Base-by-base conservation (phyloP, 2,888 invertebrate species). In the Elgonia sp. region DNA sequence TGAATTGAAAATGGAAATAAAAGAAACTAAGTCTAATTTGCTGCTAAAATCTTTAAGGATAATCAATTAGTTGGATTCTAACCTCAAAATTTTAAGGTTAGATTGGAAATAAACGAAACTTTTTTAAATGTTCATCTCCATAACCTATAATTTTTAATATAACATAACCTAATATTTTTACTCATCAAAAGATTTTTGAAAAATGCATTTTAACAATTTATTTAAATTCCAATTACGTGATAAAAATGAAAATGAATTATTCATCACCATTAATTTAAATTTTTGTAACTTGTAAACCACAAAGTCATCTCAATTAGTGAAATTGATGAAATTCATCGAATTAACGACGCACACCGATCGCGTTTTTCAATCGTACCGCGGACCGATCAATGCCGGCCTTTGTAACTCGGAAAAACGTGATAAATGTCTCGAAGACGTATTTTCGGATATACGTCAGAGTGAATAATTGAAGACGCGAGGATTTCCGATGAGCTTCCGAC, bases 401-500 rank as follows among this genome's bases (percentile, higher is more conserved):
- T 50, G 46, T 29, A 6, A 50, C 21, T 6, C 29, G 46, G 40
- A 57, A 72, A 57, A 57, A 72, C 57, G 37, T 40, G 72, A 72
- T 73, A 60, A 73, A 73, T 73, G 60, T 73, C 46, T 60, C 5
- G 40, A 39, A 72, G 57, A 72, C 72, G 16, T 16, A 42, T 37
- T 76, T 37, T 62, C 37, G 50, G 40, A 53, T 65, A n/a, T 18
- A 77, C 40, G 53, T n/a, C 40, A 18, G 20, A 50, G 77, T 77
- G 65, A 77, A 77, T 67, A 77, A 77, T 77, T 77, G 77, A 77
- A 67, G 55, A 40, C 29, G 40, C 67, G 77, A 77, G 55, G 39
- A 55, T 77, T 67, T 39, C 40, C 67, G 67, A 77, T 53, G 63
- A 65, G 39, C n/a, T 50, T 39, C 29, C 39, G 55, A 55, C 76